Conservation (phyloP, 2,888 invertebrate species). For the Axea sp. region DNA sequence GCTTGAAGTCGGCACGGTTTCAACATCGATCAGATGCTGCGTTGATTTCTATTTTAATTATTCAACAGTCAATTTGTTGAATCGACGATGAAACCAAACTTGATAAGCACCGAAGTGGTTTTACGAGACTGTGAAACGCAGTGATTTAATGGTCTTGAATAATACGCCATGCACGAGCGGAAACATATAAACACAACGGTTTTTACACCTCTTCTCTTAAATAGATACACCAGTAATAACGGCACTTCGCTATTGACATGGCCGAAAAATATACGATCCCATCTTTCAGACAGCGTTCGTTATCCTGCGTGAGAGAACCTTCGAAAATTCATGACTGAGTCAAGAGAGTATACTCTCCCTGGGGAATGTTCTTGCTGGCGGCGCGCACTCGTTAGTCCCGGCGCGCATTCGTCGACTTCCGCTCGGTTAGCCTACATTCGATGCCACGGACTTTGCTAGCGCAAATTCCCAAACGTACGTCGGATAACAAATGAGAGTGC, state of each 20-base stretch:
- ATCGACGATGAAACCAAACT: no score
- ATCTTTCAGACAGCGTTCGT: slow-evolving; percentile 2
- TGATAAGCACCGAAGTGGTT: no score
- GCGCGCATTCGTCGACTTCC: slow-evolving; percentile 29
- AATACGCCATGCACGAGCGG: no score
- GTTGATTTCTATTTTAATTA: no score
- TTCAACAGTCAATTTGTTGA: no score
- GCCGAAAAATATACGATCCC: slow-evolving; percentile 27
- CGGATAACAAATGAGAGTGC: slow-evolving; percentile 24
- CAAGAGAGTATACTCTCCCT: slow-evolving; percentile 24
- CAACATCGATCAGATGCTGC: no score
- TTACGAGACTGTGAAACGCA: no score
- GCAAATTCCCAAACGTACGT: slow-evolving; percentile 9
- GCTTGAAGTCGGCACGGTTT: no score
- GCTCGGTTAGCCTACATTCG: slow-evolving; percentile 33
- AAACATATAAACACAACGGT: no score
- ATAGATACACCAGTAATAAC: no score
- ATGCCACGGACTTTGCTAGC: slow-evolving; percentile 6
- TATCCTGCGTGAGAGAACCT: slow-evolving; percentile 10
- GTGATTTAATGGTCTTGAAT: no score
- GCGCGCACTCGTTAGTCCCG: slow-evolving; percentile 28
- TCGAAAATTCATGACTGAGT: slow-evolving; percentile 41
- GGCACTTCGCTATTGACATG: slow-evolving; percentile 18
- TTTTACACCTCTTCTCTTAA: no score
- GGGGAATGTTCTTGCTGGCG: slow-evolving; percentile 23